A percentile compares a stretch with the other conserved stretches of the same genome.
phyloP scores from a whole-genome alignment of 1,140 invertebrate genomes.

The Drepana arcuata region DNA sequence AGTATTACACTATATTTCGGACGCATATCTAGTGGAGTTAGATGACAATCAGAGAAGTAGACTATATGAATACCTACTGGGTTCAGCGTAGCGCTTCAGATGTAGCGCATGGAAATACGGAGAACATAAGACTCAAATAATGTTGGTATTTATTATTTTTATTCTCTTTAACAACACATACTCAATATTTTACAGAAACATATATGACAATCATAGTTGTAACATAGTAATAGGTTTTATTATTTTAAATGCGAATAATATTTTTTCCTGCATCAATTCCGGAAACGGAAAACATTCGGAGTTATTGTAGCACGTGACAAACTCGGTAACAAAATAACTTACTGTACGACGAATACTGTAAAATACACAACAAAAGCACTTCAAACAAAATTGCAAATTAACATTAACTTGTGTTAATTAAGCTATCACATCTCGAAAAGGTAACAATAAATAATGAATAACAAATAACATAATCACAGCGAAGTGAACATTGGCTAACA shows the following conservation, averaged over 20 bases:
- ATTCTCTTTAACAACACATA: slow-evolving; percentile 74
- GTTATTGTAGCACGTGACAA: too few species aligned
- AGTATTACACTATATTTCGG: too few species aligned
- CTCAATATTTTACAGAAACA: slow-evolving; percentile 74
- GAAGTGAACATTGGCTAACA: slow-evolving; percentile 69
- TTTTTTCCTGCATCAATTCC: slow-evolving; percentile 47
- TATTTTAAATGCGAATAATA: slow-evolving; percentile 67
- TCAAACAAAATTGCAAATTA: slow-evolving; percentile 55
- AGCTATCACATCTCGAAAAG: slow-evolving; percentile 63
- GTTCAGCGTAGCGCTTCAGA: too few species aligned
- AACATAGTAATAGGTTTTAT: slow-evolving; percentile 67
- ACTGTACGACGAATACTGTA: too few species aligned
- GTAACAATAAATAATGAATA: slow-evolving; percentile 66
- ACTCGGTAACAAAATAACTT: too few species aligned
- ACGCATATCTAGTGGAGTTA: too few species aligned
- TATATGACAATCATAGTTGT: slow-evolving; percentile 72
- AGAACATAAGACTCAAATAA: slow-evolving; percentile 25
- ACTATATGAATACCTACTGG: too few species aligned
- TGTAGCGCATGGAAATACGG: too few species aligned
- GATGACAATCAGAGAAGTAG: too few species aligned
- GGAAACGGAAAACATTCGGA: too few species aligned
- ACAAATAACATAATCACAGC: slow-evolving; percentile 70
- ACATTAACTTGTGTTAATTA: slow-evolving; percentile 49
- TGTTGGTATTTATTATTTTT: slow-evolving; percentile 71
- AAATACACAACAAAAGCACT: too few species aligned